phyloP scores from a whole-genome alignment of 2,113 vertebrate genomes.

The Vimba vimba region DNA sequence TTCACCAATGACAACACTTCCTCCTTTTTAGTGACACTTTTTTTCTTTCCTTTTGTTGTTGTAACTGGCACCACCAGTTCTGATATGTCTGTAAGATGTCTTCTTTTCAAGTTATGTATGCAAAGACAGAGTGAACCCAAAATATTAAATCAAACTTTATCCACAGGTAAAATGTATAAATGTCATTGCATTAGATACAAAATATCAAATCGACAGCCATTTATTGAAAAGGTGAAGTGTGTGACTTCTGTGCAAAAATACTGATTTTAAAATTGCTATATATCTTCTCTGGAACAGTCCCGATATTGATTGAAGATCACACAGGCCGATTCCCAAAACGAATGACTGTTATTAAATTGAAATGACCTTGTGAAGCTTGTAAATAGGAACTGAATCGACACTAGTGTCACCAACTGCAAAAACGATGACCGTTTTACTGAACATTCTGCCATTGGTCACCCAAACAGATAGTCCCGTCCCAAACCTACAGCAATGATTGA shows the following conservation, averaged over 20 bases:
- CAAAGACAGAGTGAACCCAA: not conserved
- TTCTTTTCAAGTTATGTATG: not conserved
- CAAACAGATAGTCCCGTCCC: not conserved
- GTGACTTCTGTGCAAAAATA: conserved; percentile 4
- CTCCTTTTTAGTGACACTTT: conserved; percentile 12
- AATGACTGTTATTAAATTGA: not conserved
- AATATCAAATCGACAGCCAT: not conserved
- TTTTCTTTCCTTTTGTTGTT: not conserved
- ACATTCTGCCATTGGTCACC: not conserved
- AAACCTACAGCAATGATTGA: not conserved
- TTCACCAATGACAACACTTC: conserved; percentile 27
- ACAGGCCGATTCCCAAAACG: not conserved
- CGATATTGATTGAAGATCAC: not conserved
- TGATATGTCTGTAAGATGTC: not conserved
- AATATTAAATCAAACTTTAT: not conserved
- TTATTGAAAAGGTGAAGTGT: not conserved
- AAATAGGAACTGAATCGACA: not conserved
- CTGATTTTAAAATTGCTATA: not conserved
- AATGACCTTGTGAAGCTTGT: not conserved
- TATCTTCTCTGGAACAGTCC: not conserved
- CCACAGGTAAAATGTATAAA: not conserved
- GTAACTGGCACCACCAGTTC: not conserved
- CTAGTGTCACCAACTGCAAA: not conserved
- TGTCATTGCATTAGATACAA: not conserved
- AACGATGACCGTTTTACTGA: not conserved